Evolutionary conservation across 1,140 invertebrate genomes (phyloP), one percentile per base, ranked within the genome.

Genomic region (Chionoecetes opilio): DNA sequence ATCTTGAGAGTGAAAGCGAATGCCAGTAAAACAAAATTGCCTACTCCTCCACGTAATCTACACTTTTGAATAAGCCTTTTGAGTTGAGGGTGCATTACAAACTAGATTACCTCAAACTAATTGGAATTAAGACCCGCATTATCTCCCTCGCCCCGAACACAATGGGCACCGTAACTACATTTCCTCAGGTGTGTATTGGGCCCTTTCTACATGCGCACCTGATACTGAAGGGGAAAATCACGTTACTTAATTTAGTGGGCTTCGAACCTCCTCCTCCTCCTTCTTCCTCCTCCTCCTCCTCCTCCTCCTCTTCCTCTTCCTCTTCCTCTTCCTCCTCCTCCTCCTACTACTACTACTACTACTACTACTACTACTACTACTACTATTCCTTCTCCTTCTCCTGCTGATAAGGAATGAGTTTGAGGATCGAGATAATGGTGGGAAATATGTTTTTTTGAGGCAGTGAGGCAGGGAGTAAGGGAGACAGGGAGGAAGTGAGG

Each of bases 191-290:
- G 63, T 75, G 26, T 75, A 75, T 75, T 75, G 63, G 41, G 21
- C 11, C 86, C 8, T 38, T 29, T 88, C 38, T 82, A 82, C n/a
- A 53, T 37, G 35, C 38, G 82, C 46, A 35, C 53, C n/a, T 29
- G 91, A 9, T 14, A 21, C 29, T 35, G 53, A 37, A 82, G 31
- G 34, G 21, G 91, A 29, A n/a, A 38, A 35, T 75, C 53, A 82
- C 32, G 63, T 37, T 75, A 37, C 35, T 35, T 41, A 88, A 88
- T 88, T 88, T 88, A 41, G 86, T n/a, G 34, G 86, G 8, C 34
- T 21, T 37, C 9, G 6, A 88, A 37, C 38, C 32, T n/a, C 86
- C 38, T 88, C 35, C n/a, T n/a, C n/a, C n/a, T n/a, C n/a, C n/a
- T n/a, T n/a, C n/a, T n/a, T n/a, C n/a, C n/a, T n/a, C n/a, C n/a